Conservation (phyloP, 1,140 invertebrate species). For the Laupala kohalensis region DNA sequence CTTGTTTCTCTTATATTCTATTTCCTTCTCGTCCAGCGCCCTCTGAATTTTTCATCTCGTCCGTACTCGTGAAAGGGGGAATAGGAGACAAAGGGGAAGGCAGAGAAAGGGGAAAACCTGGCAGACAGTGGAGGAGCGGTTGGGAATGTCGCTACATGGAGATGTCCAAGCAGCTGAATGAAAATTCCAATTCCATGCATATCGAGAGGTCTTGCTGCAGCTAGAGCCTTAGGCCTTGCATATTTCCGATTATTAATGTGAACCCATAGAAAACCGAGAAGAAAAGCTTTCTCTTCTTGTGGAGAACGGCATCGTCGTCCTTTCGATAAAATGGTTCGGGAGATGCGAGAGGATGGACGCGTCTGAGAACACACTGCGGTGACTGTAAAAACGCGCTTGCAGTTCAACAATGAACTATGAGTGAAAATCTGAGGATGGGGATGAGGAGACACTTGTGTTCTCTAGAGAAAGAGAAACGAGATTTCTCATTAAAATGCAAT, state of each 20-base stretch:
- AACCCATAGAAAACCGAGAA: background rate
- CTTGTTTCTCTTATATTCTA: background rate
- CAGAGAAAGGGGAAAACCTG: background rate
- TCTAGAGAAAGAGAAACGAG: background rate
- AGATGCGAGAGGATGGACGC: too few species aligned
- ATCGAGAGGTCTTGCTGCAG: background rate
- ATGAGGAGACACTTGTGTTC: background rate
- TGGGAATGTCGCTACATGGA: background rate
- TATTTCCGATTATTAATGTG: background rate
- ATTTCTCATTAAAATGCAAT: background rate
- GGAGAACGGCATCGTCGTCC: background rate
- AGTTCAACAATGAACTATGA: background rate
- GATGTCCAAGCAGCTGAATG: background rate
- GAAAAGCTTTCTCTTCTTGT: background rate
- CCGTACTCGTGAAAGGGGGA: too few species aligned
- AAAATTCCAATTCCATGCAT: background rate
- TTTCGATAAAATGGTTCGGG: background rate
- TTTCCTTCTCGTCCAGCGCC: background rate
- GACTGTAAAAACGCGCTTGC: background rate
- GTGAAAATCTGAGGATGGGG: background rate
- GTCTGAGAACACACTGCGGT: background rate
- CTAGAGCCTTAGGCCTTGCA: background rate
- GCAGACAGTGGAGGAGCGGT: background rate
- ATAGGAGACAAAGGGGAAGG: background rate
- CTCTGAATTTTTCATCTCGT: background rate